Base-by-base conservation (phyloP, 2,113 vertebrate species). In the Prochilodus magdalenae region DNA sequence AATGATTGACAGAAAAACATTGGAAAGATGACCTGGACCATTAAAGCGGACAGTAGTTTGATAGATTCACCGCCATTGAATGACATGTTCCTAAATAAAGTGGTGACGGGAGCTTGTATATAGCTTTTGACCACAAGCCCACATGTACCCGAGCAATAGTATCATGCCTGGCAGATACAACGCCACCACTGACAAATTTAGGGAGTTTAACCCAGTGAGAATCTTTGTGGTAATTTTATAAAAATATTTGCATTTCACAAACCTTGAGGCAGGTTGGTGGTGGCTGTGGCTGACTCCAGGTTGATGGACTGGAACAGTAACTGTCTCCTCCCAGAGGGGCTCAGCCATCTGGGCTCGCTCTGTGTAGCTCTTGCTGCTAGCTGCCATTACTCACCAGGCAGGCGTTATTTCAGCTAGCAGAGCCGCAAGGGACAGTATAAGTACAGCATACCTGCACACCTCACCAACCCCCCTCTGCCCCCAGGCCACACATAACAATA, bases 161-260 rank as follows among this genome's bases (percentile, higher is more conserved):
- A 26, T 4, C 24, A 14, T 72, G 66, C 66, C 26, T 73, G 66
- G 36, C 66, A 73, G n/a, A 36, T 70, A 71, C 40, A 30, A 16
- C 53, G 29, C 51, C 24, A 49, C 26, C 53, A 26, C 57, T 72
- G 72, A 59, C n/a, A 26, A 79, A 75, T 66, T 63, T 40, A 66
- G 81, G 57, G 80, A 76, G 53, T 83, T 5, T 63, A 73, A 86
- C 73, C 80, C 59, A 57, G 36, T 26, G 57, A 59, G 80, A 75
- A 59, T 79, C 76, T n/a, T 47, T 63, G 72, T 79, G 75, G 75
- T 44, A 26, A 80, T 79, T 76, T 72, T 73, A 79, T 73, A 63
- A 79, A 79, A 85, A 86, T 86, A 86, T 83, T 83, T 83, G 66
- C 24, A 51, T 86, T 80, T 83, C 81, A 57, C 69, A 79, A 69